Evolutionary conservation across 1,140 invertebrate genomes (phyloP).

Genomic region (Drosophila hydei): DNA sequence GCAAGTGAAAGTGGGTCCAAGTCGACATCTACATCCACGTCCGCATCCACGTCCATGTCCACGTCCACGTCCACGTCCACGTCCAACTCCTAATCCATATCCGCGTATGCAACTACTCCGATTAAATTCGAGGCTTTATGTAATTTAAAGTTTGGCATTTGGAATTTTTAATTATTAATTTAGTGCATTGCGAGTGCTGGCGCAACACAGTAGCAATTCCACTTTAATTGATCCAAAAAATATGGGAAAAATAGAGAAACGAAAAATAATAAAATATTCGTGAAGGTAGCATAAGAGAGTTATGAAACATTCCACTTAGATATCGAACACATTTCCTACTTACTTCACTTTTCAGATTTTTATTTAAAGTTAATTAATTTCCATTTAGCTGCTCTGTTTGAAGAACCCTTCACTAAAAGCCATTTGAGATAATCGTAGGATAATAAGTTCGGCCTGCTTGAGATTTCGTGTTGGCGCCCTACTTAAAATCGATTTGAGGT

Average conservation of each 20-base stretch:
- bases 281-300: conserved; percentile 60
- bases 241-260: conserved; percentile 25
- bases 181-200: conserved; percentile 52
- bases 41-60: conserved; percentile 12
- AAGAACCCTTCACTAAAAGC: too few relatives aligned
- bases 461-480: not conserved
- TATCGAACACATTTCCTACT: not conserved
- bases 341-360: not conserved
- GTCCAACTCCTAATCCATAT: conserved; percentile 27
- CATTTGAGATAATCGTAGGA: not conserved
- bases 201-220: conserved; percentile 41
- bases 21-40: not conserved
- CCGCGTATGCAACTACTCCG: conserved; percentile 50
- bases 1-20: conserved; percentile 72
- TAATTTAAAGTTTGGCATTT: conserved; percentile 44
- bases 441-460: not conserved
- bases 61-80: conserved; percentile 10
- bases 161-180: conserved; percentile 65
- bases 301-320: conserved; percentile 36
- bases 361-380: conserved; percentile 1
- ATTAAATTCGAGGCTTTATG: conserved; percentile 54
- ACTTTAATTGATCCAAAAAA: conserved; percentile 55
- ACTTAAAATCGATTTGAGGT: conserved; percentile 28
- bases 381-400: not conserved
- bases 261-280: conserved; percentile 27